phyloP scores from a whole-genome alignment of 2,888 invertebrate genomes.

The Epinotia brunnichana region DNA sequence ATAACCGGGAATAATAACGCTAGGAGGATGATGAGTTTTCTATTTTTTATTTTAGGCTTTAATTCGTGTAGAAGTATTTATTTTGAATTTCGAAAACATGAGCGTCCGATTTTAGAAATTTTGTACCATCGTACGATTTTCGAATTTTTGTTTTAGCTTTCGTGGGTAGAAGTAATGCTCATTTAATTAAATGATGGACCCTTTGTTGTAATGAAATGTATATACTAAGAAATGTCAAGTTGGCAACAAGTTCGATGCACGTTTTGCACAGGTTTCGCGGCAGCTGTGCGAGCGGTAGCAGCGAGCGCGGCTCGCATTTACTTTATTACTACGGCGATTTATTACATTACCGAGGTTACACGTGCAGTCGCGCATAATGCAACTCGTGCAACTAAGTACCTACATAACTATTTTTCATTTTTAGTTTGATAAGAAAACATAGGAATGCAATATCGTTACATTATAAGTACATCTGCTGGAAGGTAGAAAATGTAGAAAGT shows the following conservation, averaged over 20 bases:
- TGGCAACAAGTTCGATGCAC: conserved; percentile 13
- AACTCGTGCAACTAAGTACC: conserved; percentile 60
- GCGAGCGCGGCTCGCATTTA: conserved; percentile 42
- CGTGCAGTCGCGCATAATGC: conserved; percentile 65
- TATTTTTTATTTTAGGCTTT: too few relatives aligned
- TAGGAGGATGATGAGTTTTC: too few relatives aligned
- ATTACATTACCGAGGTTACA: conserved; percentile 65
- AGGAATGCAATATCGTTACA: background rate
- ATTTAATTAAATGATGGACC: too few relatives aligned
- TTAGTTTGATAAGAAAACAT: conserved; percentile 15
- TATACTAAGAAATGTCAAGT: background rate
- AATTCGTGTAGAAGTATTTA: too few relatives aligned
- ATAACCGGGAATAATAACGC: too few relatives aligned
- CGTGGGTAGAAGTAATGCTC: too few relatives aligned
- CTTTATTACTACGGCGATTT: conserved; percentile 52
- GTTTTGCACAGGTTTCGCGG: background rate
- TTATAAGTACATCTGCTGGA: too few relatives aligned
- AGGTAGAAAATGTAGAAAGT: background rate
- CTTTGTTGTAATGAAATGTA: background rate
- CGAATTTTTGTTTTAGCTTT: too few relatives aligned
- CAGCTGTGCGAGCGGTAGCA: conserved; percentile 25
- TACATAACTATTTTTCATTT: conserved; percentile 9
- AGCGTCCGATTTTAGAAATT: too few relatives aligned
- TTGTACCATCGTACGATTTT: too few relatives aligned
- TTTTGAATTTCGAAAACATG: too few relatives aligned